Base-by-base conservation (phyloP, 2,888 invertebrate genomes). In the Periphyllus acericola region DNA sequence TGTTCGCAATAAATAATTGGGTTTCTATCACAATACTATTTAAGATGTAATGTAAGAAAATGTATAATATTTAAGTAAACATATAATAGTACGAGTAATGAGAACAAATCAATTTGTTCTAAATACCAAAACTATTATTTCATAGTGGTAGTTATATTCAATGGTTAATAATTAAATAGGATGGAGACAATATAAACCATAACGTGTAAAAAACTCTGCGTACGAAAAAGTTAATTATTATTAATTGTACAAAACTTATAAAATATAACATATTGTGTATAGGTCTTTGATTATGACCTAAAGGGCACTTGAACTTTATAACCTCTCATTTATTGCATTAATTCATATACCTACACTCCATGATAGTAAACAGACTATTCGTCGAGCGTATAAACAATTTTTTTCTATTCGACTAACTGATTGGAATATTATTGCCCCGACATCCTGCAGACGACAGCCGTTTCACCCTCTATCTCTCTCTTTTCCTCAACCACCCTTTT, bases 361-460 rank as follows among this genome's bases (percentile, higher is more conserved):
- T 11, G 19, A 8, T 32, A 34, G 72, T 34, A 72, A 32, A 34
- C 71, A 29, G 46, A 46, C 14, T 3, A 71, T 9, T 60, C 6
- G 46, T 78, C 3, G 19, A 78, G 60, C 55, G 60, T 19, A n/a
- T 60, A 60, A 66, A 60, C n/a, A 66, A 14, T 80, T 80, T 80
- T 79, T 80, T 79, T 79, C 71, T 32, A 36, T 11, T 55, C 21
- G n/a, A 29, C 55, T 74, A 75, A 84, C 46, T 84, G 83, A 83
- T 75, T 76, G 83, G 60, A 66, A 66, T 84, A 76, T 84, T 84
- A 76, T 84, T 66, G 75, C 46, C 4, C 6, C 40, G 17, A 34
- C 32, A 4, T 36, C 8, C 75, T 84, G 83, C n/a, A 17, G 75
- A 34, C 46, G 83, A 84, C 83, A 84, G 75, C 40, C 83, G 75